Evolutionary conservation across 1,140 invertebrate genomes (phyloP).

Genomic region (Drosophila pallidifrons): DNA sequence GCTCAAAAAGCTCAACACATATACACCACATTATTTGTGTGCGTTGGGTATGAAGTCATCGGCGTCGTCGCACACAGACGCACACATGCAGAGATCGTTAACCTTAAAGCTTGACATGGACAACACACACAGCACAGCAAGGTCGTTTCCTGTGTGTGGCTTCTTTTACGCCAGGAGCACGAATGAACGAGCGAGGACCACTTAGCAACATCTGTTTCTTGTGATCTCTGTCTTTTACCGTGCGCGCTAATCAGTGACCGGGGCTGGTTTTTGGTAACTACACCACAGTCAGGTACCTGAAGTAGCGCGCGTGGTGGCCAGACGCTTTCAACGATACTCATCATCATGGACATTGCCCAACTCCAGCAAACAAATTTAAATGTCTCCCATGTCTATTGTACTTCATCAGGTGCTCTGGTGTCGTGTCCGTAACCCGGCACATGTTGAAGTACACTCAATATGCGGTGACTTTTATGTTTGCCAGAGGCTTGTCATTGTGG

Average conservation of each 20-base stretch:
- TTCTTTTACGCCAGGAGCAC: constrained; percentile 14
- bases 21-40: constrained; percentile 10
- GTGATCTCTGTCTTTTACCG: constrained; percentile 78
- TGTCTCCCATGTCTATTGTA: constrained; percentile 96
- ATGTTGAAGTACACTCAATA: constrained; percentile 97
- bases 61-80: constrained; percentile 51
- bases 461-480: constrained; percentile 82
- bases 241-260: constrained; percentile 91
- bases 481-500: too few species aligned
- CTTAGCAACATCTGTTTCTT: constrained; percentile 62
- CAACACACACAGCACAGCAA: constrained; percentile 64
- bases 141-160: constrained; percentile 70
- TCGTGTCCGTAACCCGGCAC: constrained; percentile 92
- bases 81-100: constrained; percentile 78
- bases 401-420: constrained; percentile 99
- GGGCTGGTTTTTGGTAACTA: constrained; percentile 86
- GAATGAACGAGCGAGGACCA: constrained; percentile 1
- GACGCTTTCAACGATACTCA: constrained; percentile 47
- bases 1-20: constrained; percentile 50
- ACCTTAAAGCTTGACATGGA: constrained; percentile 79
- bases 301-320: constrained; percentile 95
- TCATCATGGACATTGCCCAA: not conserved
- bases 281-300: constrained; percentile 96
- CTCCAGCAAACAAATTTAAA: constrained; percentile 6
- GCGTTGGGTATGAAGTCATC: constrained; percentile 76